These are phyloP conservation scores for Drosophila funebris DNA, from an alignment of 1,140 invertebrate species.

Conservation along the genomic window DNA sequence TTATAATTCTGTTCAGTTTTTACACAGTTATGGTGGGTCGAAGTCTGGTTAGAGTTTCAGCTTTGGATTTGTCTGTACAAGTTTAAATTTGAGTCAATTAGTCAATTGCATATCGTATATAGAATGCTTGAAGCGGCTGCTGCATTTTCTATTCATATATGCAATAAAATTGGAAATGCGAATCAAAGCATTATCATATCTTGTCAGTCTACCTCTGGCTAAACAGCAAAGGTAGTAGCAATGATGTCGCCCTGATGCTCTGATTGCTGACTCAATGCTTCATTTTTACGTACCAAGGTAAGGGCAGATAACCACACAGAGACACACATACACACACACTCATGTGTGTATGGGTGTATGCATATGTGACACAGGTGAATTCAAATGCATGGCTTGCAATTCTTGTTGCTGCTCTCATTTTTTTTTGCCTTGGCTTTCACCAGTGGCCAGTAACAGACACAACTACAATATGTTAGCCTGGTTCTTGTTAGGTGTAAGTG, in stretches of 20 bases:
- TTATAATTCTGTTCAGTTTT: too few species aligned
- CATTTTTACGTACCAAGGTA: background rate
- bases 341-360: background rate
- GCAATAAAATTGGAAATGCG: background rate
- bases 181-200: background rate
- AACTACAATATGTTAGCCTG: background rate
- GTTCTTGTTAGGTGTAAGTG: background rate
- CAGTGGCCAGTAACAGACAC: background rate
- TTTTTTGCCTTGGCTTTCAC: background rate
- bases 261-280: conserved; percentile 6
- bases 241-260: conserved; percentile 2
- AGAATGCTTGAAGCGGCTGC: too few species aligned
- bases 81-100: too few species aligned
- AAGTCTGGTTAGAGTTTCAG: too few species aligned
- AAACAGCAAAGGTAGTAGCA: conserved; percentile 18
- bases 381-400: conserved; percentile 6
- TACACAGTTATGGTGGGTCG: too few species aligned
- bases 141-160: too few species aligned
- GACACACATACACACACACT: background rate
- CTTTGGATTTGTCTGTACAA: too few species aligned
- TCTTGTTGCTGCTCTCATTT: background rate
- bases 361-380: background rate
- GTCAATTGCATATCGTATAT: too few species aligned
- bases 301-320: background rate
- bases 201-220: background rate